Evolutionary conservation across 2,797 vertebrate species (phyloP).

Genomic region (Thalassophryne amazonica): DNA sequence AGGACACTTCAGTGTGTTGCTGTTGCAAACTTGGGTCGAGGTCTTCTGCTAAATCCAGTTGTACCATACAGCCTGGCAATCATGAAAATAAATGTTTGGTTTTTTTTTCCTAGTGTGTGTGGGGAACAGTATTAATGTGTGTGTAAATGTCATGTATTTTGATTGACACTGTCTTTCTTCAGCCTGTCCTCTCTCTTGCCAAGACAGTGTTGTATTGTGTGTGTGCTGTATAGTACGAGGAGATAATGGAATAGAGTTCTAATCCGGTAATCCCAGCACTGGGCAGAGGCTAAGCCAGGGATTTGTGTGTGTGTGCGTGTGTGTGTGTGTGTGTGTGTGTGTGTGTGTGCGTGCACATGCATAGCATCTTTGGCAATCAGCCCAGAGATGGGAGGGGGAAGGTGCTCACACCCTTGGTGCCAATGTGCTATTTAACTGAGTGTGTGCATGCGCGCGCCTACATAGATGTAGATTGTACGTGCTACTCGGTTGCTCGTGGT

Average conservation of each 20-base stretch:
- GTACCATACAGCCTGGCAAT: neutral
- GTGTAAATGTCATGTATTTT: constrained; percentile 54
- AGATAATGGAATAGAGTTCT: constrained; percentile 83
- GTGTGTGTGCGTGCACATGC: constrained; percentile 6
- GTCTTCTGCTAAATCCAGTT: neutral
- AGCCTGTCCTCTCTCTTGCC: constrained; percentile 37
- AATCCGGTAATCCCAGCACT: constrained; percentile 82
- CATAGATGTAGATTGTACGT: constrained; percentile 44
- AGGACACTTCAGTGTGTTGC: neutral
- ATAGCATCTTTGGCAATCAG: constrained; percentile 57
- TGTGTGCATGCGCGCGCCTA: constrained; percentile 11
- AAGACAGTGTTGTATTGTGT: constrained; percentile 36
- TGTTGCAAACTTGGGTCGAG: neutral
- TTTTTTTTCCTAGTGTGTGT: neutral
- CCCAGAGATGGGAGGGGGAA: constrained; percentile 44
- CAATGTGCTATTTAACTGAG: constrained; percentile 47
- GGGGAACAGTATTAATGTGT: constrained; percentile 26
- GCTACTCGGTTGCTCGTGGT: constrained; percentile 35
- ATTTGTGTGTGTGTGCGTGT: constrained; percentile 66
- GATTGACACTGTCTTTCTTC: constrained; percentile 59
- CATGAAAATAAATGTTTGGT: neutral
- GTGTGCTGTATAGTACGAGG: constrained; percentile 58
- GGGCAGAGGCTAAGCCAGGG: constrained; percentile 80
- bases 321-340: constrained; percentile 21
- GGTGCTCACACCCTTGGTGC: constrained; percentile 52